Evolutionary conservation across 2,113 vertebrate species (phyloP).

Genomic region (Cichladusa arquata): DNA sequence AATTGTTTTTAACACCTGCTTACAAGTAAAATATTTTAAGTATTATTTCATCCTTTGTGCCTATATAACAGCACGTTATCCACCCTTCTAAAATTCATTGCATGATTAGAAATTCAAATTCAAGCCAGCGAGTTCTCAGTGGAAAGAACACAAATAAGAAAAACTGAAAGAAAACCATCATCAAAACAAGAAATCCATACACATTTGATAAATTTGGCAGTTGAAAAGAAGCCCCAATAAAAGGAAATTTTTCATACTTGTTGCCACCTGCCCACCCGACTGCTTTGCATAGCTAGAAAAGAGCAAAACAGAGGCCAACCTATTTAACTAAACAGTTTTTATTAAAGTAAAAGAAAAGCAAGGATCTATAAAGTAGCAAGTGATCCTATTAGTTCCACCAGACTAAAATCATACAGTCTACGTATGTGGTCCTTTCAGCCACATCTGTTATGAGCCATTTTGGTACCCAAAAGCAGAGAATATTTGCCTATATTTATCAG

Average conservation of each 20-base stretch:
- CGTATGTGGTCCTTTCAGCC: constrained; percentile 85
- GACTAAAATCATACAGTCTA: constrained; percentile 87
- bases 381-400: constrained; percentile 89
- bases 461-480: constrained; percentile 70
- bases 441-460: constrained; percentile 84
- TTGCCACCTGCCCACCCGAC: constrained; percentile 63
- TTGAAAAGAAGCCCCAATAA: background rate
- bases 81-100: background rate
- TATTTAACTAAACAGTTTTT: constrained; percentile 78
- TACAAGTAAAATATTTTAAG: background rate
- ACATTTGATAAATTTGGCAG: background rate
- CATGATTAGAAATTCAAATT: background rate
- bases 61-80: background rate
- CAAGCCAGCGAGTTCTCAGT: background rate
- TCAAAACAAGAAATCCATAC: background rate
- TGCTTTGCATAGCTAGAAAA: constrained; percentile 79
- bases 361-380: constrained; percentile 78
- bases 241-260: constrained; percentile 43
- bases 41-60: background rate
- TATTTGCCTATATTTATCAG: constrained; percentile 61
- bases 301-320: constrained; percentile 64
- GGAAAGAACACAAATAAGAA: background rate
- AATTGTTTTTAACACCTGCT: background rate
- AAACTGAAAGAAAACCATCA: background rate
- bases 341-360: constrained; percentile 77